Percentiles rank a stretch among this genome's conserved stretches.
These are phyloP conservation scores for Cyclophora albipunctata DNA, from an alignment of 2,888 invertebrate species.

Conservation along the genomic window DNA sequence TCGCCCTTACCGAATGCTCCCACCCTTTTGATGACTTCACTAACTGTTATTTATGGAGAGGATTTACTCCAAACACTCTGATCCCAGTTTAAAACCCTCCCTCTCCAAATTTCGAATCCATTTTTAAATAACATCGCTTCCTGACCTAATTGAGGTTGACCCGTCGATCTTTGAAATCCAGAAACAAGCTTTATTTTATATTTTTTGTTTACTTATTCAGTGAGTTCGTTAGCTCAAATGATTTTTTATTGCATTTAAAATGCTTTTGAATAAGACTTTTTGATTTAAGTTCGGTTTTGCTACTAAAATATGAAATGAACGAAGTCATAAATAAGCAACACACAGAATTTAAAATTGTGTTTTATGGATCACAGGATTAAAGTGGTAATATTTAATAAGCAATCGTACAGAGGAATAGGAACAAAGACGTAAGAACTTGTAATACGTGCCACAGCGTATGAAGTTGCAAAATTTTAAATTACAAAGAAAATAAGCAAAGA, in stretches of 20 bases:
- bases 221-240: neutral
- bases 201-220: constrained; percentile 7
- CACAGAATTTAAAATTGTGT: too few species aligned
- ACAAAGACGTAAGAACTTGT: constrained; percentile 29
- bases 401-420: constrained; percentile 2
- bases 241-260: neutral
- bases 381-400: too few species aligned
- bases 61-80: constrained; percentile 56
- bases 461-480: constrained; percentile 59
- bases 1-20: constrained; percentile 52
- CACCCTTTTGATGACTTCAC: constrained; percentile 73
- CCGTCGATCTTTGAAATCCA: constrained; percentile 11
- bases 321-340: too few species aligned
- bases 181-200: constrained; percentile 4
- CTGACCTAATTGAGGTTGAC: constrained; percentile 24
- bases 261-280: too few species aligned
- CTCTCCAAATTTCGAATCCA: constrained; percentile 47
- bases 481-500: constrained; percentile 55
- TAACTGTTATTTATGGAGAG: constrained; percentile 67
- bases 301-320: too few species aligned
- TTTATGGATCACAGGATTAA: too few species aligned
- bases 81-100: constrained; percentile 47
- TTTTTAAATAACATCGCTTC: constrained; percentile 35
- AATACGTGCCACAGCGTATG: constrained; percentile 37
- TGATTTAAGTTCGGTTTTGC: too few species aligned